Conservation (phyloP, 2,113 vertebrate genomes). For the Pandion haliaetus region DNA sequence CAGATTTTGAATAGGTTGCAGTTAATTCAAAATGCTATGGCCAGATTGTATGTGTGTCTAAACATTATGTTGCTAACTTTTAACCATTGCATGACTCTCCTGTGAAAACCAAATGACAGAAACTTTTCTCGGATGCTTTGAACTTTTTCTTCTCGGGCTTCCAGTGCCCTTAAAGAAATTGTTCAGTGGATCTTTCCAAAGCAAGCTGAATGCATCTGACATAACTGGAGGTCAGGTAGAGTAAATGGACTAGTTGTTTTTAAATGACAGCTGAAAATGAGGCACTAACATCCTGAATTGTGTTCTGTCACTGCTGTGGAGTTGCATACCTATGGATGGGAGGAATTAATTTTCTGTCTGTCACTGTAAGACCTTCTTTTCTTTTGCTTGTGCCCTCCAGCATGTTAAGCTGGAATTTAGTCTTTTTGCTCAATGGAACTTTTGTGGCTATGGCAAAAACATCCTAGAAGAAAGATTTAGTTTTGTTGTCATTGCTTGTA, state of each 20-base stretch:
- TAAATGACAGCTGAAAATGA: slow-evolving; percentile 26
- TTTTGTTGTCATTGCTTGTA: background rate
- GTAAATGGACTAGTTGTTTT: background rate
- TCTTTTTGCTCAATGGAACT: background rate
- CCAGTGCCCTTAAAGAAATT: background rate
- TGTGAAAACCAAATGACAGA: background rate
- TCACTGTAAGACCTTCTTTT: background rate
- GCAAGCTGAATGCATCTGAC: background rate
- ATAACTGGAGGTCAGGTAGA: background rate
- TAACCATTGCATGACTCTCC: background rate
- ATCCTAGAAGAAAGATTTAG: background rate
- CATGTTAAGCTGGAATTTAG: background rate
- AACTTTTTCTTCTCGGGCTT: background rate
- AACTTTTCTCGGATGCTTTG: background rate
- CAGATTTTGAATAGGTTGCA: slow-evolving; percentile 52
- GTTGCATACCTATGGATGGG: background rate
- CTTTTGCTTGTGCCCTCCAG: background rate
- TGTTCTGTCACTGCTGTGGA: background rate
- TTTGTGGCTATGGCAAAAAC: background rate
- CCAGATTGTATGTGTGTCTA: background rate
- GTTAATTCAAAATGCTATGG: slow-evolving; percentile 14
- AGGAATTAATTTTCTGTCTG: background rate
- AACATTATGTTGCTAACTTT: background rate
- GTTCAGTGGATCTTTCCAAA: background rate
- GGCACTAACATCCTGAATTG: background rate